Conservation (phyloP, 1,140 invertebrate genomes). For the Cydia strobilella region DNA sequence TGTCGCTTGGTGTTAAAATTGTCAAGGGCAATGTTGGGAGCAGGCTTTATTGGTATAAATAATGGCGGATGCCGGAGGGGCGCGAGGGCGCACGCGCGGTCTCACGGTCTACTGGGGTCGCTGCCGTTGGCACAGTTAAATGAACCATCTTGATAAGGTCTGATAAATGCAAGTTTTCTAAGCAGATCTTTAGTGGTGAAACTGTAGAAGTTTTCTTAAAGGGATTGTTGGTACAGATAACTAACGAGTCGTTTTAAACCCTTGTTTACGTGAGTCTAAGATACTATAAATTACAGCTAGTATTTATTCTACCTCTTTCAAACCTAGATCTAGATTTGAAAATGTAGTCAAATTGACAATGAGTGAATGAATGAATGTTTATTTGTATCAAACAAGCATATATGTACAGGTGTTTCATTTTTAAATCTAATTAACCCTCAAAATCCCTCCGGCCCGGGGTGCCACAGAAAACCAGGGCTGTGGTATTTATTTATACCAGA, state of each 20-base stretch:
- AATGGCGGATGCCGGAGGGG: constrained; percentile 32
- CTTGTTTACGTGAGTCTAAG: background rate
- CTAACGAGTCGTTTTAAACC: background rate
- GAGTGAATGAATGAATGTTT: too few species aligned
- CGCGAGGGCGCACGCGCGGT: constrained; percentile 40
- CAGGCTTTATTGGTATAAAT: constrained; percentile 32
- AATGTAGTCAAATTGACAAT: too few species aligned
- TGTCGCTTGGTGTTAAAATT: background rate
- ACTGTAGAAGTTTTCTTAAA: background rate
- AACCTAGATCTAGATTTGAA: too few species aligned
- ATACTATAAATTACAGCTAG: too few species aligned
- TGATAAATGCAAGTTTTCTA: background rate
- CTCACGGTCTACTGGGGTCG: constrained; percentile 15
- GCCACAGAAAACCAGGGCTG: too few species aligned
- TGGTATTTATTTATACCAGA: too few species aligned
- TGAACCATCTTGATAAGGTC: background rate
- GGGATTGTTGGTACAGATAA: too few species aligned
- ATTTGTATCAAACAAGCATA: too few species aligned
- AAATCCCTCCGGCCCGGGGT: too few species aligned
- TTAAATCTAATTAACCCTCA: too few species aligned
- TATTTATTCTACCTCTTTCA: too few species aligned
- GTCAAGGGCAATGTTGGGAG: constrained; percentile 3
- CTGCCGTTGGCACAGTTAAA: background rate
- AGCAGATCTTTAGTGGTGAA: background rate
- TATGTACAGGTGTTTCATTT: too few species aligned